Conservation (phyloP, 2,113 vertebrate species). For the Aramus guarauna region DNA sequence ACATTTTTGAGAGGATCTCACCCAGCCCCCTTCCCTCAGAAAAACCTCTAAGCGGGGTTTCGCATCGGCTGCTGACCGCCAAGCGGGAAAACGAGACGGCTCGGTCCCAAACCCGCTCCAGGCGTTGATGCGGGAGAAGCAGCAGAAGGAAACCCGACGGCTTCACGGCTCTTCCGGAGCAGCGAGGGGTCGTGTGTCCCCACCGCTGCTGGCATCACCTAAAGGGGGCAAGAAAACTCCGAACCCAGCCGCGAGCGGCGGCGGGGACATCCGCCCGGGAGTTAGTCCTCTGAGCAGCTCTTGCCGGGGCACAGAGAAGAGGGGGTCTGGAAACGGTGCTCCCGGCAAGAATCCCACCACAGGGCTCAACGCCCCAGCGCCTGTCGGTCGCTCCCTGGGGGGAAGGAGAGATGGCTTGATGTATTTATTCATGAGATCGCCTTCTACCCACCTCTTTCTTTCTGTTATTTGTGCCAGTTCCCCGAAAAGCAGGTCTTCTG, state of each 20-base stretch:
- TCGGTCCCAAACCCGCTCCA: background rate
- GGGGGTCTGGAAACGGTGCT: background rate
- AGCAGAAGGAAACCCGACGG: background rate
- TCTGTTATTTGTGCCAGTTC: background rate
- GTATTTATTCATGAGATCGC: background rate
- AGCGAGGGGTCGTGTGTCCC: accelerated
- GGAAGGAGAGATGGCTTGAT: background rate
- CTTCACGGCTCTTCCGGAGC: background rate
- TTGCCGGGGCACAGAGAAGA: background rate
- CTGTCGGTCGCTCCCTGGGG: too few species aligned
- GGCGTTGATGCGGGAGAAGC: background rate
- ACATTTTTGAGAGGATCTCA: slow-evolving; percentile 45
- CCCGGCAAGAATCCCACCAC: background rate
- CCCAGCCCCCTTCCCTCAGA: background rate
- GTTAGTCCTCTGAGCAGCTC: background rate
- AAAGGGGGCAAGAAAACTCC: background rate
- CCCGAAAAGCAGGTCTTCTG: background rate
- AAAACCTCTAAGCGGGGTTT: background rate
- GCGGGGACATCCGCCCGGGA: background rate
- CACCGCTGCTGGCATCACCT: background rate
- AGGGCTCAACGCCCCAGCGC: background rate
- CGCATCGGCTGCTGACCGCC: accelerated
- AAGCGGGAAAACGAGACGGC: background rate
- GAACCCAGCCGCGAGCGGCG: background rate
- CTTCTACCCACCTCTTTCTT: background rate